Base-by-base conservation (phyloP, 2,888 invertebrate genomes). In the Cryptocheilus praepositus region DNA sequence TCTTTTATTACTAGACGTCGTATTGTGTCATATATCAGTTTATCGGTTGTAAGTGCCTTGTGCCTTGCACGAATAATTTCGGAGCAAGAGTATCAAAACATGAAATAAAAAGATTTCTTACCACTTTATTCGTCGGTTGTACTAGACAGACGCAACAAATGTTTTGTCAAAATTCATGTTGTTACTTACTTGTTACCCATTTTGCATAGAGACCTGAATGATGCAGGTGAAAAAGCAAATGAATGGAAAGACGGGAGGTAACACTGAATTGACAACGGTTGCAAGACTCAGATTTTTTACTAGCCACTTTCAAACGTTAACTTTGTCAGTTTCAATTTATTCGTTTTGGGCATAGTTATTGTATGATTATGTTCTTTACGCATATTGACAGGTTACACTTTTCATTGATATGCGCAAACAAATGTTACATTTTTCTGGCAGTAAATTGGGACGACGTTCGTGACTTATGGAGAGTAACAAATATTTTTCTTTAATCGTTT, bases 271-370 rank as follows among this genome's bases (percentile, higher is more conserved):
- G 1, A 36, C 54, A 36, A 54, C 43, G 49, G 36, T 13, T 60
- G 61, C 55, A 36, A 1, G 15, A 59, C 43, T 22, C 51, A 67
- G 19, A 36, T 2, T 36, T 11, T 36, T 36, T 36, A 36, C 36
- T 36, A 36, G 36, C 36, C 36, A 36, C 36, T 36, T 36, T 36
- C 36, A 36, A 49, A 44, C 43, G 55, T 52, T 55, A 61, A 67
- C 62, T 78, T 78, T 63, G 58, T 78, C 70, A 71, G 19, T 72
- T 67, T 65, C 67, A 59, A 21, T 79, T 79, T 79, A 79, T 79
- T 79, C 73, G 66, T 49, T 79, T 74, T 69, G 79, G 72, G 78
- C 79, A 77, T 69, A 76, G 68, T 75, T 76, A 76, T 75, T 79
- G 79, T 77, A 79, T 77, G 77, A 71, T 77, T 75, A 71, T 65